Evolutionary conservation across 2,797 vertebrate genomes (phyloP), one percentile per base, ranked within the genome.

Genomic region (Saguinus oedipus): DNA sequence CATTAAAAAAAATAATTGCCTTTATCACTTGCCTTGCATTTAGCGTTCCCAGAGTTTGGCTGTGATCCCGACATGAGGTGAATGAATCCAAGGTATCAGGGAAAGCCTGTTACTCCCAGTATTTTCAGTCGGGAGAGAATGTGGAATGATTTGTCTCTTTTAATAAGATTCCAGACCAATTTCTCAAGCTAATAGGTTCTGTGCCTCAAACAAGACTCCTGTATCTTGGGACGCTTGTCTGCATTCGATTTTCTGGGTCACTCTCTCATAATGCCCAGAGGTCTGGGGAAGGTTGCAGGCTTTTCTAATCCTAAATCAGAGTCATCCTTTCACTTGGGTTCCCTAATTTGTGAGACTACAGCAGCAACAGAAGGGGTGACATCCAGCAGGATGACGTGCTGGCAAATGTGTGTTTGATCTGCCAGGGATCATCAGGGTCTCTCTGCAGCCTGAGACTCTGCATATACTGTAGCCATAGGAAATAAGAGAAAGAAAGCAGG

Each of bases 161-260:
- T 97, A 96, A 96, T 97, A 96, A 95, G 92, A 95, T 95, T 98
- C 95, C 92, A 95, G 97, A 95, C 95, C 96, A 94, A 96, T 95
- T 97, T 97, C 90, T 98, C 90, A 91, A 97, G 96, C 97, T 97
- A 97, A 97, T 97, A 95, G 95, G 83, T 95, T 97, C 74, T 83
- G 17, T 74, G 93, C 95, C 88, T 97, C 82, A 89, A 87, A 98
- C 74, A 64, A 96, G 90, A 92, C 81, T 80, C 93, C 88, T 74
- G 15, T 88, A 87, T 82, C 98, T 97, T 50, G 59, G 85, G 95
- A 97, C 53, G 93, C 75, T 95, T 83, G 59, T 95, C 88, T 55
- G 55, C 88, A 86, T 96, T 81, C 61, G 92, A 96, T 95, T 97
- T 98, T 97, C 93, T 79, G 88, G 97, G 95, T 96, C 90, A 95